Evolutionary conservation across 2,888 invertebrate species (phyloP), one percentile per base, ranked within the genome.

Genomic region (Thyatira batis): DNA sequence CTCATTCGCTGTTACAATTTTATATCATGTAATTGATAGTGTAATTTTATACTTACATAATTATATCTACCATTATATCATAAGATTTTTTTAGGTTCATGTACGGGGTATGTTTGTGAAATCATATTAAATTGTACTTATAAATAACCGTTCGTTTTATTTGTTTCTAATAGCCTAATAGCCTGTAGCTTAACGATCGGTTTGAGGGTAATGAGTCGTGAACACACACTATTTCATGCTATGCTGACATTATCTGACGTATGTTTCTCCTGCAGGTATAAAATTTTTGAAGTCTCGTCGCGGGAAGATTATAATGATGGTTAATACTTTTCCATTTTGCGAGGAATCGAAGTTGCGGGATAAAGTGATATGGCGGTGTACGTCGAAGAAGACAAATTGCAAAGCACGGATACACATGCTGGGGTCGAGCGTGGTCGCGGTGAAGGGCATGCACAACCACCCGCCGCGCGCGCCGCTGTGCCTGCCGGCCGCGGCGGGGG

Each of bases 81-180:
- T 89, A 89, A 83, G 86, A 81, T 82, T 86, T 84, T 80, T 86
- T 80, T 78, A 33, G 85, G 86, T 90, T 91, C 79, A 80, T 89
- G 84, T 89, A 87, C 79, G 84, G 90, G 89, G 86, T 88, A 89
- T 84, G 87, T 92, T 89, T 91, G 90, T 92, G 90, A 84, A 88
- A 87, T 86, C 82, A 85, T 86, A 90, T 87, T 90, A 92, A 87
- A 91, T 87, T 90, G 91, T 91, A 91, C 89, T 90, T 92, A 90
- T 87, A 82, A 89, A 85, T 84, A 83, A 90, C 73, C 87, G 89
- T 69, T 85, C 25, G 89, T 92, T 89, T 92, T 61, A 87, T 88
- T 91, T 84, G 20, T 0, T 11, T 50, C 28, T 13, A 20, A 50
- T 9, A 46, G 52, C 61, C 55, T 45, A 28, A 49, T 53, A 58